Conservation (phyloP, 2,797 vertebrate genomes). For the Scleropages formosus region DNA sequence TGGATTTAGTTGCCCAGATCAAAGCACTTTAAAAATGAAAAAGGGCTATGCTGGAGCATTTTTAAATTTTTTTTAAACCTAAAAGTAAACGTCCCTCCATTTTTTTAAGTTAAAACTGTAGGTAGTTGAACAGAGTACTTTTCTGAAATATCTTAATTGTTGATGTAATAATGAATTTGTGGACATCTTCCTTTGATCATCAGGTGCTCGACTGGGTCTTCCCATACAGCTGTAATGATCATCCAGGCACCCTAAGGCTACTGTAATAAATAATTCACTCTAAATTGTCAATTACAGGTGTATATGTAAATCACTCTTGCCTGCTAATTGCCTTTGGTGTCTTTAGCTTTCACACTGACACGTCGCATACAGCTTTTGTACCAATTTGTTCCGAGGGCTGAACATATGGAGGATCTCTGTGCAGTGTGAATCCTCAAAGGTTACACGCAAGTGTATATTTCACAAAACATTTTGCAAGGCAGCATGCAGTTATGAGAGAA, state of each 20-base stretch:
- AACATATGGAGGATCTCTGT: not conserved
- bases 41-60: not conserved
- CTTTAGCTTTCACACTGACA: not conserved
- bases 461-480: not conserved
- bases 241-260: not conserved
- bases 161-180: not conserved
- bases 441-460: not conserved
- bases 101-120: too few species aligned
- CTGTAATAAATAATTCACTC: not conserved
- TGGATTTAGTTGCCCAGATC: constrained; percentile 18
- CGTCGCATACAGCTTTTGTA: not conserved
- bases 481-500: not conserved
- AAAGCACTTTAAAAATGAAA: constrained; percentile 9
- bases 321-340: not conserved
- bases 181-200: not conserved
- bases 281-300: not conserved
- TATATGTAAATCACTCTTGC: not conserved
- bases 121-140: too few species aligned
- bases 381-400: not conserved
- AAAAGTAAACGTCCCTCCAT: too few species aligned
- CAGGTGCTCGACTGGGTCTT: not conserved
- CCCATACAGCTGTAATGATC: not conserved
- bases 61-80: too few species aligned
- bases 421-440: not conserved
- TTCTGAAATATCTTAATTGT: not conserved